Percentiles rank a stretch among this genome's conserved stretches.
These are phyloP conservation scores for Channa argus DNA, from an alignment of 2,113 vertebrate species.

Conservation along the genomic window DNA sequence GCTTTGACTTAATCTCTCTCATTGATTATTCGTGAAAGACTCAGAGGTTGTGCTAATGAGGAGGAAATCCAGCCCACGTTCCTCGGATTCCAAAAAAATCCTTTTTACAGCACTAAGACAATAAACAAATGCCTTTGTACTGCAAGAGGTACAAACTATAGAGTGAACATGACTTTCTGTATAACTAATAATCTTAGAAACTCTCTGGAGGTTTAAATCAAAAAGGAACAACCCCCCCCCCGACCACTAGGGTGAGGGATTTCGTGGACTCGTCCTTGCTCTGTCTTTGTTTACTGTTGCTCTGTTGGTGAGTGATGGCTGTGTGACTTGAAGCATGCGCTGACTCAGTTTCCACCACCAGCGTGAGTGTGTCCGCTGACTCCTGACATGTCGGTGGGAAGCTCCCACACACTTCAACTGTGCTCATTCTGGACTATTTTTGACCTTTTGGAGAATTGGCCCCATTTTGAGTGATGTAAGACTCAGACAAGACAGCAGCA, in stretches of 20 bases:
- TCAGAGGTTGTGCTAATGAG: constrained; percentile 4
- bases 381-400: constrained; percentile 45
- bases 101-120: not conserved
- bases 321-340: constrained; percentile 66
- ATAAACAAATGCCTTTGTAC: no score
- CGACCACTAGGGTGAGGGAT: no score
- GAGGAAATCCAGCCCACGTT: constrained; percentile 5
- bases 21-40: constrained; percentile 32
- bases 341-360: constrained; percentile 68
- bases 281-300: constrained; percentile 52
- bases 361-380: constrained; percentile 44
- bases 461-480: not conserved
- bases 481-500: not conserved
- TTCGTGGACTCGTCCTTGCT: not conserved
- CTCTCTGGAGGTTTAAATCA: no score
- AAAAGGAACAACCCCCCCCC: no score
- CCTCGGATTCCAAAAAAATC: constrained; percentile 14
- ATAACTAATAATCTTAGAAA: not conserved
- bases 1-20: constrained; percentile 13
- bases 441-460: constrained; percentile 5
- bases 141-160: no score
- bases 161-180: no score
- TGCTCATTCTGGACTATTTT: constrained; percentile 21
- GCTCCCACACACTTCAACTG: not conserved
- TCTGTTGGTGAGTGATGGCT: constrained; percentile 40